Base-by-base conservation (phyloP, 1,140 invertebrate genomes). In the Drosophila nigrodunni region DNA sequence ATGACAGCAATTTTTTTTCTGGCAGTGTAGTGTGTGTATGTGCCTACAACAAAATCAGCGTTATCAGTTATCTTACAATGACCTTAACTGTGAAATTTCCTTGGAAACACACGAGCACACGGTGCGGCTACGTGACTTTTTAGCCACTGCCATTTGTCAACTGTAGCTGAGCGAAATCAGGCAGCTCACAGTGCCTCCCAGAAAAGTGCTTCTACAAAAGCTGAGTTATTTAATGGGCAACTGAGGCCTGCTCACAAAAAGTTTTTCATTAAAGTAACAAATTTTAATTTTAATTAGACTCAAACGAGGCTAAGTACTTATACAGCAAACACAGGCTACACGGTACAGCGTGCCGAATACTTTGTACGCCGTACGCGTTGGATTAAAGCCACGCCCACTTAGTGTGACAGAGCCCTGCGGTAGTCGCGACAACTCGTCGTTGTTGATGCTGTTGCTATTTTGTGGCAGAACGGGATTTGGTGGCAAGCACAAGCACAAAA, bases 241-340 rank as follows among this genome's bases (percentile, higher is more conserved):
- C 77, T 66, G 49, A 75, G 71, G 71, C 71, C 65, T 74, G 67
- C 67, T 74, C 52, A 57, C 78, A 71, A 71, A 87, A 87, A 87
- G 62, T 87, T 87, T 74, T 87, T 74, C 83, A 83, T 87, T 88
- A 83, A 87, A 80, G 83, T 78, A 71, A 78, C 80, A 80, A 89
- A 80, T 87, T 87, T 77, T 87, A 83, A 89, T 87, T 87, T 87
- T 88, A 87, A 87, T 87, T 87, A 88, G 83, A 83, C 62, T 65
- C 80, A 78, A 87, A 87, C 83, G 77, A 83, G 83, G 75, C 70
- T 71, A 70, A 78, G 61, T 74, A 62, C 62, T 50, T 66, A 47
- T 47, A 54, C 49, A 34, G 54, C 10, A 2, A 13, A 25, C 25
- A 39, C 13, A 35, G 39, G 43, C 2, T 15, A 58, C 21, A 37